Conservation (phyloP, 2,113 vertebrate genomes). For the Tapirus terrestris region DNA sequence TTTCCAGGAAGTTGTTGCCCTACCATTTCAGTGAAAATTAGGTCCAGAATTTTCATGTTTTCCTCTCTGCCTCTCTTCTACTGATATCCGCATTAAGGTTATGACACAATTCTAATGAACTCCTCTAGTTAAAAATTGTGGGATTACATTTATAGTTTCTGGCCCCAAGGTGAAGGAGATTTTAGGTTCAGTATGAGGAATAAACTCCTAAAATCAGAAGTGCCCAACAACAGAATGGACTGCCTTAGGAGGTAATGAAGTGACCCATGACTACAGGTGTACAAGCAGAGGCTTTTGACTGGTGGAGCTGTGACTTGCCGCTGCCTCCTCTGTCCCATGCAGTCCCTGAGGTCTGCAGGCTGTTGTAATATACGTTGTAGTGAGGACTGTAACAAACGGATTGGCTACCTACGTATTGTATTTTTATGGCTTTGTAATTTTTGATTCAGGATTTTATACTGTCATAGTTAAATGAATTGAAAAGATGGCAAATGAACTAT, state of each 20-base stretch:
- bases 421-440: conserved; percentile 5
- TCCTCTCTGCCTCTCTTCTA: background rate
- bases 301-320: background rate
- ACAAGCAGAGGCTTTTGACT: background rate
- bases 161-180: background rate
- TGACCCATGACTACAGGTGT: background rate
- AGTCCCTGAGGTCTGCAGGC: background rate
- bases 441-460: background rate
- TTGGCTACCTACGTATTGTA: background rate
- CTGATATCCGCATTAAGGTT: background rate
- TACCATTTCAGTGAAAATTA: background rate
- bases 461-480: background rate
- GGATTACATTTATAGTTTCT: background rate
- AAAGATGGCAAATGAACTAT: background rate
- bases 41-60: background rate
- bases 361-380: too few relatives aligned
- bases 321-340: background rate
- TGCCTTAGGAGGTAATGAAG: background rate
- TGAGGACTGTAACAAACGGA: background rate
- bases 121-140: background rate
- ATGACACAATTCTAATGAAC: background rate
- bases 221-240: background rate
- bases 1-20: background rate
- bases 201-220: background rate
- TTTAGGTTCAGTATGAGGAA: background rate